phyloP scores from a whole-genome alignment of 2,113 vertebrate genomes.

The Bos javanicus region DNA sequence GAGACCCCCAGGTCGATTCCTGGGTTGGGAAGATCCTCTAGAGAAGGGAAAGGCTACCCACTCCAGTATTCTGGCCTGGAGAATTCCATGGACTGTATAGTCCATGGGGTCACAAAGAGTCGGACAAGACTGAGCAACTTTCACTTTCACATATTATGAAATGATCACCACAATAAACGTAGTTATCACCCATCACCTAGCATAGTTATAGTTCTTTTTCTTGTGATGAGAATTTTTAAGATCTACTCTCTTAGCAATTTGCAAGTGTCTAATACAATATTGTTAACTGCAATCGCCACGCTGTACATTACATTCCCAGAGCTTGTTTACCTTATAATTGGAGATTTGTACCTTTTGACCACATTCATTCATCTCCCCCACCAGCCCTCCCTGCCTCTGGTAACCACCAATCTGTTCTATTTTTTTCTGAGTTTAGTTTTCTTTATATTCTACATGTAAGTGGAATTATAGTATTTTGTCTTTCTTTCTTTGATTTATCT shows the following conservation, averaged over 20 bases:
- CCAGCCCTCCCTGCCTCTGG: background rate
- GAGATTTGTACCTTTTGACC: background rate
- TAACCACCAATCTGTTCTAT: background rate
- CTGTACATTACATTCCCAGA: background rate
- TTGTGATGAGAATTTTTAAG: background rate
- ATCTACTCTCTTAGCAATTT: background rate
- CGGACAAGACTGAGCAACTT: fast-evolving
- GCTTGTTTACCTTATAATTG: background rate
- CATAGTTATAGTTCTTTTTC: background rate
- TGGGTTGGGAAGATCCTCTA: background rate
- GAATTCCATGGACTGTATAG: background rate
- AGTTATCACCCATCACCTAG: background rate
- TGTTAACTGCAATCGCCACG: background rate
- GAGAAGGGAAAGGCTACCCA: background rate
- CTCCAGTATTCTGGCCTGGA: background rate
- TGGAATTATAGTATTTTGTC: background rate
- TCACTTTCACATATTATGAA: background rate
- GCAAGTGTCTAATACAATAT: background rate
- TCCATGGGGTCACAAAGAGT: background rate
- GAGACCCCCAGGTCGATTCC: background rate
- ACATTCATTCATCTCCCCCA: background rate
- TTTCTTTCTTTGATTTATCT: background rate
- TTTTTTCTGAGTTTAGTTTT: background rate
- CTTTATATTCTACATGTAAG: background rate
- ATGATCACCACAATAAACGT: background rate